Evolutionary conservation across 1,140 invertebrate genomes (phyloP), one percentile per base, ranked within the genome.

Genomic region (Sitophilus oryzae): DNA sequence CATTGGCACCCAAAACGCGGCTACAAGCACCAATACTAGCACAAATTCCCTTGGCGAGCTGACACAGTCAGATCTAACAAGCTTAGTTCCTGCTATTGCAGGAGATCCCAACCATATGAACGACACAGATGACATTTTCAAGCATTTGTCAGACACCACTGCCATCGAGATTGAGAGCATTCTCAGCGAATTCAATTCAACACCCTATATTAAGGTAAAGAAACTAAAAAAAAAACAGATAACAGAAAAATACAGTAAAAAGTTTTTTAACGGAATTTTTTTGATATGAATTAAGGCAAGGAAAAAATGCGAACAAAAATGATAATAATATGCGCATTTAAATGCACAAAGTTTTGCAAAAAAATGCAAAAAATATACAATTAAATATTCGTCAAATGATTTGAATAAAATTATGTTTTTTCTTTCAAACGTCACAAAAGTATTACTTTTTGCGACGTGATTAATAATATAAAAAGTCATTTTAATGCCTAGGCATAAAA

Each of bases 51-150:
- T 81, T 34, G 79, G 82, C 3, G 83, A 85, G 64, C 68, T 85
- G 41, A 80, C 81, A 23, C 81, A 84, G 64, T 80, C 82, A 11
- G 82, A 85, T 71, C 73, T 85, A 38, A 79, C 79, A 46, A 82
- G 78, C 58, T 76, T 84, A 54, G 79, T 82, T 19, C 75, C 79
- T 2, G 76, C 79, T 3, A 71, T 81, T 20, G 63, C 67, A 34
- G 22, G 37, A 14, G 36, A 45, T 14, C 43, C 15, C 11, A 22
- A 16, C 2, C 23, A 34, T 3, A 60, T 74, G 11, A 71, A 74
- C 14, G 62, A 83, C 59, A 79, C 83, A 11, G 83, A 85, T 50
- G 84, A 85, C 59, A 80, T 87, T 45, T 79, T 87, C 48, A 83
- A 85, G 60, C 82, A 85, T 60, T 71, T 86, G 9, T 81, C 77